Conservation (phyloP, 2,113 vertebrate species). For the Cyprinus carpio region DNA sequence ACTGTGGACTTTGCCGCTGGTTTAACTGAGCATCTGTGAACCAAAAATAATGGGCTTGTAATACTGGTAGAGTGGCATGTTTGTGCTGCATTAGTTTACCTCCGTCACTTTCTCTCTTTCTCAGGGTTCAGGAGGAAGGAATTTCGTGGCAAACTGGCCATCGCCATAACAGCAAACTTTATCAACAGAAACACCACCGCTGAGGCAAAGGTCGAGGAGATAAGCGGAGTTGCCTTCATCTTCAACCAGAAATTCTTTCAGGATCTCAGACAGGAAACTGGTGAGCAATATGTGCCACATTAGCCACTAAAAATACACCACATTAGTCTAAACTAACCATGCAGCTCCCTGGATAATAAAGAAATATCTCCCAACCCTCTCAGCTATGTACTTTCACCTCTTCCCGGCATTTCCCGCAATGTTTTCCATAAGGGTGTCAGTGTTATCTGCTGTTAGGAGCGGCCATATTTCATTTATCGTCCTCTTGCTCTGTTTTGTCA, state of each 20-base stretch:
- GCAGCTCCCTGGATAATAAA: not conserved
- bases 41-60: slow-evolving; percentile 61
- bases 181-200: slow-evolving; percentile 96
- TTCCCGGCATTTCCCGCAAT: not conserved
- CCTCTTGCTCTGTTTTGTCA: slow-evolving; percentile 14
- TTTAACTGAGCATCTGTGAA: slow-evolving; percentile 41
- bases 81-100: slow-evolving; percentile 55
- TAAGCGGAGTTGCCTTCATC: slow-evolving; percentile 98
- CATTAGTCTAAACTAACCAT: not conserved
- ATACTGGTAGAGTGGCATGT: slow-evolving; percentile 58
- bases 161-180: slow-evolving; percentile 98
- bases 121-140: slow-evolving; percentile 95
- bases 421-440: not conserved
- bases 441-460: slow-evolving; percentile 23
- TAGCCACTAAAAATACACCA: not conserved
- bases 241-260: slow-evolving; percentile 99
- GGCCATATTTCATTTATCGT: slow-evolving; percentile 11
- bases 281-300: slow-evolving; percentile 64
- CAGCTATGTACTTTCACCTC: not conserved
- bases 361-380: not conserved
- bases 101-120: slow-evolving; percentile 7
- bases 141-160: slow-evolving; percentile 95
- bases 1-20: not conserved
- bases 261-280: slow-evolving; percentile 94
- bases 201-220: slow-evolving; percentile 97